Conservation (phyloP, 1,140 invertebrate species). For the Araneus ventricosus region DNA sequence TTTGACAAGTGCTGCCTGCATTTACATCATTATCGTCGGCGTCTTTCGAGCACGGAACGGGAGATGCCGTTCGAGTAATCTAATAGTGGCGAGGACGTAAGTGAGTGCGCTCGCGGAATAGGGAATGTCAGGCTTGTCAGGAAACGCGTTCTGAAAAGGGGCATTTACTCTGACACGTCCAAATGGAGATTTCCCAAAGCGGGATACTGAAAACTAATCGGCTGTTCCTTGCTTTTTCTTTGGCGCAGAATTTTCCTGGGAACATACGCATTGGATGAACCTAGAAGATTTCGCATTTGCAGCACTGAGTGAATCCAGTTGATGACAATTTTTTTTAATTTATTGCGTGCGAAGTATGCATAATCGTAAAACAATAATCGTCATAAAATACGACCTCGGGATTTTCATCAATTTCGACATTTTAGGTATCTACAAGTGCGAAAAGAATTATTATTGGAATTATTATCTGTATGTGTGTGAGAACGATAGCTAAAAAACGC, state of each 20-base stretch:
- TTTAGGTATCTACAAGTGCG: too few species aligned
- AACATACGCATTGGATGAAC: background rate
- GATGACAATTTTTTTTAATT: too few species aligned
- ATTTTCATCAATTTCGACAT: too few species aligned
- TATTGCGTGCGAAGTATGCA: too few species aligned
- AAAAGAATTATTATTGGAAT: too few species aligned
- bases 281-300: too few species aligned
- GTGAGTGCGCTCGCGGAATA: background rate
- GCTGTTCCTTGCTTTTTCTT: background rate
- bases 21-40: constrained; percentile 31
- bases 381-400: too few species aligned
- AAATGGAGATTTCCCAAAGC: constrained; percentile 2
- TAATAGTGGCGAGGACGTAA: background rate
- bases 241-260: background rate
- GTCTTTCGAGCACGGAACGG: background rate
- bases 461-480: too few species aligned
- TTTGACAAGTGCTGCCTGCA: constrained; percentile 32
- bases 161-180: constrained; percentile 14
- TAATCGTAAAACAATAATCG: too few species aligned
- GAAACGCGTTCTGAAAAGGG: background rate
- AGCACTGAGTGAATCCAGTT: too few species aligned
- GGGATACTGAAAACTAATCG: background rate
- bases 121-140: constrained; percentile 23
- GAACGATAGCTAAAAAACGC: too few species aligned
- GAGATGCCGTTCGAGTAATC: constrained; percentile 33